phyloP scores from a whole-genome alignment of 2,797 vertebrate genomes.

The Cheirogaleus major region DNA sequence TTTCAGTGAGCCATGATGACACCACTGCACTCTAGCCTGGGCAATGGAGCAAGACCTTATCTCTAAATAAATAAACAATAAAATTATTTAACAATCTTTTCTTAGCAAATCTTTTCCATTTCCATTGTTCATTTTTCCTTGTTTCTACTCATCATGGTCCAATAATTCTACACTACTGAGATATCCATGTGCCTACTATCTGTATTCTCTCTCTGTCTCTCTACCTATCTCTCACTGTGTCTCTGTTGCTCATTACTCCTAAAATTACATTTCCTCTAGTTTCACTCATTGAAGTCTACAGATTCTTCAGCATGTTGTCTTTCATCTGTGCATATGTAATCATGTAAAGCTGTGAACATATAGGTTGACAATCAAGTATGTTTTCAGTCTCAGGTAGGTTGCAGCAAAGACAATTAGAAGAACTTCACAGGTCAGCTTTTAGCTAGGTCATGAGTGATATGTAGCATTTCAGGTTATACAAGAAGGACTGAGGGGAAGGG shows the following conservation, averaged over 20 bases:
- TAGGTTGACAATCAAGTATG: not conserved
- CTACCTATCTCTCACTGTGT: not conserved
- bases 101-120: not conserved
- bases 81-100: not conserved
- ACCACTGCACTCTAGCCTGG: not conserved
- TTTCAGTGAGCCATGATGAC: not conserved
- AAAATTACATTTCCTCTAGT: not conserved
- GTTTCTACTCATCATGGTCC: not conserved
- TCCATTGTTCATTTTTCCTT: not conserved
- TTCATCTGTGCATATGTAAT: not conserved
- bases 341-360: not conserved
- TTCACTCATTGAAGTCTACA: not conserved
- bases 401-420: not conserved
- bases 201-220: not conserved
- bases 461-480: not conserved
- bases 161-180: not conserved
- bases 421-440: not conserved
- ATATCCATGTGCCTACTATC: not conserved
- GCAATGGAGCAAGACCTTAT: not conserved
- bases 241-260: not conserved
- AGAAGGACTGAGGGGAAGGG: not conserved
- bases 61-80: not conserved
- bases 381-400: not conserved
- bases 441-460: not conserved
- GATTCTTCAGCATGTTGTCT: not conserved